These are phyloP conservation scores for Rhea americana DNA, from an alignment of 2,113 vertebrate species.

Conservation along the genomic window DNA sequence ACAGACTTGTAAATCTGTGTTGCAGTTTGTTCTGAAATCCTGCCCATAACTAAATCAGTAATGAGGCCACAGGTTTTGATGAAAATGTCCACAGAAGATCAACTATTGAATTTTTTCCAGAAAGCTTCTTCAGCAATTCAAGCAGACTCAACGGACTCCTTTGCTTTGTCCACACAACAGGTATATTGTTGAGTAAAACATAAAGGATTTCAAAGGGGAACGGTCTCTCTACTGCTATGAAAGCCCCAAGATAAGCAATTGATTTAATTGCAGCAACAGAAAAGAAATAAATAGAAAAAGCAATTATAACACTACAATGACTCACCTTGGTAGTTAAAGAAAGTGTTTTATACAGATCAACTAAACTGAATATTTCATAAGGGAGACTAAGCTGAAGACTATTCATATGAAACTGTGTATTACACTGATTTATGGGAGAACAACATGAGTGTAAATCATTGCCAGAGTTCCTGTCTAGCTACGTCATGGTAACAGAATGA, in stretches of 20 bases:
- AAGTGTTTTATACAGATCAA: neutral
- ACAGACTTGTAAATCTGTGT: neutral
- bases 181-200: neutral
- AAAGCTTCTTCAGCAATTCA: neutral
- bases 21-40: constrained; percentile 1
- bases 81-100: neutral
- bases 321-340: constrained; percentile 8
- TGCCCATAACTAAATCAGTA: neutral
- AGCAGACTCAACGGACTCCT: neutral
- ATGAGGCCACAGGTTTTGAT: neutral
- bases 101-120: neutral
- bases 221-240: neutral
- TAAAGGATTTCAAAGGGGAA: neutral
- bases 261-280: neutral
- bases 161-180: neutral
- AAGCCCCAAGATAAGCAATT: constrained; percentile 14
- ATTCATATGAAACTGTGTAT: neutral
- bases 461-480: neutral
- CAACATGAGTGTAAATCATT: neutral
- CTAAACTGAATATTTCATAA: neutral
- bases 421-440: neutral
- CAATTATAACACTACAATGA: neutral
- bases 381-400: neutral
- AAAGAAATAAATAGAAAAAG: constrained; percentile 39
- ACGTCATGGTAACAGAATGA: neutral